These are phyloP conservation scores for Diplodus puntazzo DNA, from an alignment of 2,797 vertebrate species.

Conservation along the genomic window DNA sequence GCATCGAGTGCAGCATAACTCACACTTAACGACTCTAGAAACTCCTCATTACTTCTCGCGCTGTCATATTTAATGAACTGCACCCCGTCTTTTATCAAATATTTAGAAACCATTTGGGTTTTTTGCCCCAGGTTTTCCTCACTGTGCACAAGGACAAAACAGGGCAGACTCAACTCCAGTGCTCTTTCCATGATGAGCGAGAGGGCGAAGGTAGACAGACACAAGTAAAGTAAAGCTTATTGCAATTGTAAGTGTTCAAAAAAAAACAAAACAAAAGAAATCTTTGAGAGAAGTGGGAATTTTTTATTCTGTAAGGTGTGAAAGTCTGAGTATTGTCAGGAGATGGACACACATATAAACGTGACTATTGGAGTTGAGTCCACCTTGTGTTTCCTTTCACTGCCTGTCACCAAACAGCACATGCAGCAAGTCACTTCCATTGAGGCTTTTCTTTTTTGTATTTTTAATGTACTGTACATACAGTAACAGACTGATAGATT, in stretches of 20 bases:
- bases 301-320: conserved; percentile 40
- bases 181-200: conserved; percentile 17
- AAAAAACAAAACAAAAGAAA: conserved; percentile 15
- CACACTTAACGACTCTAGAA: background rate
- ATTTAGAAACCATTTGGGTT: conserved; percentile 49
- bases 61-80: background rate
- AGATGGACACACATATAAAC: conserved; percentile 36
- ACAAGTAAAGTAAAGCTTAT: conserved; percentile 61
- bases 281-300: conserved; percentile 3
- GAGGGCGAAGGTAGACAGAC: conserved; percentile 49
- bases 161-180: conserved; percentile 65
- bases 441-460: conserved; percentile 33
- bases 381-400: conserved; percentile 37
- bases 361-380: conserved; percentile 56
- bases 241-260: conserved; percentile 64
- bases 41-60: background rate
- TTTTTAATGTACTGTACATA: conserved; percentile 55
- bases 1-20: conserved; percentile 3
- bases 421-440: conserved; percentile 41
- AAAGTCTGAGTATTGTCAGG: conserved; percentile 62
- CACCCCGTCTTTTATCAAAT: conserved; percentile 35
- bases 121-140: conserved; percentile 20
- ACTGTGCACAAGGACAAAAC: conserved; percentile 59
- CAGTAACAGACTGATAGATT: conserved; percentile 38
- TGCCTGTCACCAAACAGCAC: conserved; percentile 58